Evolutionary conservation across 2,113 vertebrate genomes (phyloP).

Genomic region (Dromaius novaehollandiae): DNA sequence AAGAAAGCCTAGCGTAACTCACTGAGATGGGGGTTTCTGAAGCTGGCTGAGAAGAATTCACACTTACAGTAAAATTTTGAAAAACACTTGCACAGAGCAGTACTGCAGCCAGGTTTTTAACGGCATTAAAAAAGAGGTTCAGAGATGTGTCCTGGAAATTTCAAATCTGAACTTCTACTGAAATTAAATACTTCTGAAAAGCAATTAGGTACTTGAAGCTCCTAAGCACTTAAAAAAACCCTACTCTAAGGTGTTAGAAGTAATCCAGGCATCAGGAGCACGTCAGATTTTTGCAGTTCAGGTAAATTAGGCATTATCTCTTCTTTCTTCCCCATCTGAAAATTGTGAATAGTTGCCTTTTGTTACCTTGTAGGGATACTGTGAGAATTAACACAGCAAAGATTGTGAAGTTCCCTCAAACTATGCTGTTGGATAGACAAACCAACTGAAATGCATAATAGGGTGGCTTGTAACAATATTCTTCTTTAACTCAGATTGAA

Average conservation of each 20-base stretch:
- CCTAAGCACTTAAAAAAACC: background rate
- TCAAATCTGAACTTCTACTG: background rate
- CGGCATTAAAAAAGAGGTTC: background rate
- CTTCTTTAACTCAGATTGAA: background rate
- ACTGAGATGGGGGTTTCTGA: background rate
- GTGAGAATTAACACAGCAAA: background rate
- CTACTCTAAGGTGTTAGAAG: background rate
- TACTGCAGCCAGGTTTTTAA: background rate
- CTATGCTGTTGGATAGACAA: background rate
- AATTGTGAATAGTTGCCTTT: background rate
- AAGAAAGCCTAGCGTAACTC: background rate
- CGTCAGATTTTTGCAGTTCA: background rate
- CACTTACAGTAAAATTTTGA: background rate
- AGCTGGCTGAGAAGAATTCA: background rate
- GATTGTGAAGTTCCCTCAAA: rapidly evolving
- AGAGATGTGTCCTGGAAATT: background rate
- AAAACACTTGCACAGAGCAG: background rate
- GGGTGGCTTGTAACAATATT: background rate
- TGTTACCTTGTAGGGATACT: background rate
- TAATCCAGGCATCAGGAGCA: background rate
- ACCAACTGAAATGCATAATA: background rate
- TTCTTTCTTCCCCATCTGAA: background rate
- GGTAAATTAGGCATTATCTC: background rate
- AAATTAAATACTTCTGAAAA: background rate
- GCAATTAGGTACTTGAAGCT: background rate